These are phyloP conservation scores for Xerus inauris DNA, from an alignment of 2,113 vertebrate genomes.

Conservation along the genomic window DNA sequence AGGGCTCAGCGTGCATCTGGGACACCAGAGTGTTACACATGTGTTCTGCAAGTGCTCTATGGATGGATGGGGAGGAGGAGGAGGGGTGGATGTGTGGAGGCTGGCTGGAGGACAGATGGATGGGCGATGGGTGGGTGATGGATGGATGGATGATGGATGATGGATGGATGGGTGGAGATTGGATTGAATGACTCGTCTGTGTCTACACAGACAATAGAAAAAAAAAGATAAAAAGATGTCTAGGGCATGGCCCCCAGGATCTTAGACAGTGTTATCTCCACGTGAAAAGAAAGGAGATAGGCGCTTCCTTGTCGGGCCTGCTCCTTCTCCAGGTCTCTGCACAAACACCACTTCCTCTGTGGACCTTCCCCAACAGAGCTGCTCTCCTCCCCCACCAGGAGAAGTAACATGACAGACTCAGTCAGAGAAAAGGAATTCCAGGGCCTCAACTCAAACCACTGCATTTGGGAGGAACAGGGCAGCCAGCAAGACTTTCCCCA, in stretches of 20 bases:
- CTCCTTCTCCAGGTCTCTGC: neutral
- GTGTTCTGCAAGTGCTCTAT: neutral
- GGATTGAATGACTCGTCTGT: neutral
- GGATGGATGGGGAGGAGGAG: neutral
- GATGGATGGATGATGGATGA: neutral
- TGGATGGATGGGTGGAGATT: neutral
- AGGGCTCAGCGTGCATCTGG: neutral
- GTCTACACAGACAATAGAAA: neutral
- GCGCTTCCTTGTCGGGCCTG: neutral
- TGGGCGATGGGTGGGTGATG: neutral
- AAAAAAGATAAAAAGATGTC: neutral
- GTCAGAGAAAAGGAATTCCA: neutral
- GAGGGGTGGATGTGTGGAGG: neutral
- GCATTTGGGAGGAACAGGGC: neutral
- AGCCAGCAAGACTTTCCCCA: neutral
- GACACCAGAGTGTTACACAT: no score
- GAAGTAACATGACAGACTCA: neutral
- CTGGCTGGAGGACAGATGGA: neutral
- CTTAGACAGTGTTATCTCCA: neutral
- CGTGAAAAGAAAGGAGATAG: neutral
- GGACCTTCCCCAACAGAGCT: neutral
- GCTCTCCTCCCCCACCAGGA: fast-evolving
- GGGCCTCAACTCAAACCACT: neutral
- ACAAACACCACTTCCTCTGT: neutral
- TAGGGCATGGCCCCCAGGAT: no score